Evolutionary conservation across 2,113 vertebrate genomes (phyloP).

Genomic region (Aramus guarauna): DNA sequence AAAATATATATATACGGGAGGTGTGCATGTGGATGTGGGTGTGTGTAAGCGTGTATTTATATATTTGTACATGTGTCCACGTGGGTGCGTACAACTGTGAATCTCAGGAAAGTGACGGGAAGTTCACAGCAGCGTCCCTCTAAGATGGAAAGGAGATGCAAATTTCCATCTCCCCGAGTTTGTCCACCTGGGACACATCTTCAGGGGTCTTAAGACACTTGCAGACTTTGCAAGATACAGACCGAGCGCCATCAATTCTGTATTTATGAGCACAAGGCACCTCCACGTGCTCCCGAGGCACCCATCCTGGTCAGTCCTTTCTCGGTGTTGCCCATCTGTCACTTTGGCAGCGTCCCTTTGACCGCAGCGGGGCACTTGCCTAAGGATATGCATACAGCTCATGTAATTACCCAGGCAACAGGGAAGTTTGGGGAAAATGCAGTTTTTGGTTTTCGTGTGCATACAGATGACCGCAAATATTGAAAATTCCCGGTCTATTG

Average conservation of each 20-base stretch:
- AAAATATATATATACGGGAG: not conserved
- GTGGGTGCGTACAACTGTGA: not conserved
- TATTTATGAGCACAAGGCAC: not conserved
- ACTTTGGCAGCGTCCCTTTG: not conserved
- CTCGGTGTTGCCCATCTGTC: not conserved
- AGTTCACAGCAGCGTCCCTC: not conserved
- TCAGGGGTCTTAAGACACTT: not conserved
- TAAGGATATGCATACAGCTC: not conserved
- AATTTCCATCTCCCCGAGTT: not conserved
- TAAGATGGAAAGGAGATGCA: not conserved
- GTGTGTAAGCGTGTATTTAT: not conserved
- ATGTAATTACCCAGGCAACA: fast-evolving
- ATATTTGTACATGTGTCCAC: too few relatives aligned
- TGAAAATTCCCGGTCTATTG: fast-evolving
- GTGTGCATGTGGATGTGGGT: not conserved
- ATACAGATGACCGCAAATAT: not conserved
- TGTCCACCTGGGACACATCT: not conserved
- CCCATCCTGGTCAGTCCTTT: not conserved
- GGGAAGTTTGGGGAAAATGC: not conserved
- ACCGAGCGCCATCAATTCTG: not conserved
- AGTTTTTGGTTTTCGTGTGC: not conserved
- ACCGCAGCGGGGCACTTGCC: not conserved
- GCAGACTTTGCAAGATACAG: not conserved
- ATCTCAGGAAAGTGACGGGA: not conserved
- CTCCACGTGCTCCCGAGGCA: not conserved